Percentiles rank a stretch among this genome's conserved stretches.
phyloP scores from a whole-genome alignment of 92 coral and sea anemone genomes.

The Epizoanthus fatuus region DNA sequence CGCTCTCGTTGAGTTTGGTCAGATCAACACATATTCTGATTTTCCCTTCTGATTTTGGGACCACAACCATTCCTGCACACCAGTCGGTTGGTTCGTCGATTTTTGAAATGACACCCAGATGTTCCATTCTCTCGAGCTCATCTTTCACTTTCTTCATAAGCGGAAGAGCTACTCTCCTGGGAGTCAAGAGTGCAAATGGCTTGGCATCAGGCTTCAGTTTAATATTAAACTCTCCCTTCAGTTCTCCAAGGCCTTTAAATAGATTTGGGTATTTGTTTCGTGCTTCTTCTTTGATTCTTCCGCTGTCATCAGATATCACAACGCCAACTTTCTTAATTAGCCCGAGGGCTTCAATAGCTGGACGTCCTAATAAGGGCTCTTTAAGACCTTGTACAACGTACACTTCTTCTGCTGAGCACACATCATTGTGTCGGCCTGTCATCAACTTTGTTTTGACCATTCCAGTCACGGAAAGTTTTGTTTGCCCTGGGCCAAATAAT shows the following conservation, averaged over 20 bases:
- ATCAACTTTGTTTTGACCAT: background rate
- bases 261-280: slow-evolving; percentile 31
- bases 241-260: slow-evolving; percentile 59
- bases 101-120: slow-evolving; percentile 48
- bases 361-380: background rate
- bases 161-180: slow-evolving; percentile 49
- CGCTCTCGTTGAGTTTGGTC: slow-evolving; percentile 36
- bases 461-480: slow-evolving; percentile 34
- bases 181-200: slow-evolving; percentile 42
- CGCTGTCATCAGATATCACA: background rate
- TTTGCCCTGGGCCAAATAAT: slow-evolving; percentile 32
- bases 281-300: background rate
- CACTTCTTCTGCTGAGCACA: background rate
- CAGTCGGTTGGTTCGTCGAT: slow-evolving; percentile 55
- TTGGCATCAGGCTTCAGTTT: slow-evolving; percentile 49
- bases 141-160: slow-evolving; percentile 59
- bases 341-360: background rate
- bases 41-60: slow-evolving; percentile 54
- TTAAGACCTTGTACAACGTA: background rate
- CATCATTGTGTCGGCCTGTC: background rate
- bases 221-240: slow-evolving; percentile 52
- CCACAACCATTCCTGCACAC: slow-evolving; percentile 47
- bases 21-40: slow-evolving; percentile 55
- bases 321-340: background rate
- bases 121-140: slow-evolving; percentile 54